Evolutionary conservation across 2,888 invertebrate genomes (phyloP).

Genomic region (Poecilobothrus nobilitatus): DNA sequence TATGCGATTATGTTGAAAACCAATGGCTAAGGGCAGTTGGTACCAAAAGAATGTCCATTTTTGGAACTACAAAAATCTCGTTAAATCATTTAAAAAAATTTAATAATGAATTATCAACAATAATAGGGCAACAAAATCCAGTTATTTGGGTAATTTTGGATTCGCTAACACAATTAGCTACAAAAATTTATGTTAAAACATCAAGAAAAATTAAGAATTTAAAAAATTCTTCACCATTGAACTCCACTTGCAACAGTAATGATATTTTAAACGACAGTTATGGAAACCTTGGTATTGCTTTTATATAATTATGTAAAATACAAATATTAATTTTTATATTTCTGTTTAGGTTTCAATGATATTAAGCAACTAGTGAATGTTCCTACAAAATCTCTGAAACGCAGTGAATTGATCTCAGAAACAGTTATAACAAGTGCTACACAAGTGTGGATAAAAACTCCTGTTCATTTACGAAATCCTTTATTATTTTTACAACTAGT

Average conservation of each 20-base stretch:
- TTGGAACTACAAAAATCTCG: slow-evolving; percentile 27
- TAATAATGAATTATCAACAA: slow-evolving; percentile 26
- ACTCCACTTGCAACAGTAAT: slow-evolving; percentile 9
- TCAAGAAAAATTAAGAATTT: slow-evolving; percentile 21
- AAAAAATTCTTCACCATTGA: slow-evolving; percentile 15
- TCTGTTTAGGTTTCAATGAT: neutral
- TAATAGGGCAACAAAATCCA: slow-evolving; percentile 23
- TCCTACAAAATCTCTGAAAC: slow-evolving; percentile 9
- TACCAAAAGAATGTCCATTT: slow-evolving; percentile 32
- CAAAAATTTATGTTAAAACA: slow-evolving; percentile 26
- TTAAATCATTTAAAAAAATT: slow-evolving; percentile 29
- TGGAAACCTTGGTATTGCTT: too few species aligned
- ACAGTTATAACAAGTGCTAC: slow-evolving; percentile 29
- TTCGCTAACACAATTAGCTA: slow-evolving; percentile 27
- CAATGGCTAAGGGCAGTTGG: slow-evolving; percentile 28
- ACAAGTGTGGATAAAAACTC: slow-evolving; percentile 30
- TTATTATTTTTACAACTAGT: slow-evolving; percentile 29
- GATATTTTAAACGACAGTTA: neutral
- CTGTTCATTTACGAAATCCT: slow-evolving; percentile 29
- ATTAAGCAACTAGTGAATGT: neutral
- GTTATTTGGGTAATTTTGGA: slow-evolving; percentile 29
- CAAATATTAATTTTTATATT: neutral
- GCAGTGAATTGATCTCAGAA: slow-evolving; percentile 25
- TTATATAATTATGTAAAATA: neutral
- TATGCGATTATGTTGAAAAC: slow-evolving; percentile 29